A percentile compares a stretch with the other conserved stretches of the same genome.
Evolutionary conservation across 2,797 vertebrate genomes (phyloP).

Genomic region (Liasis olivaceus): DNA sequence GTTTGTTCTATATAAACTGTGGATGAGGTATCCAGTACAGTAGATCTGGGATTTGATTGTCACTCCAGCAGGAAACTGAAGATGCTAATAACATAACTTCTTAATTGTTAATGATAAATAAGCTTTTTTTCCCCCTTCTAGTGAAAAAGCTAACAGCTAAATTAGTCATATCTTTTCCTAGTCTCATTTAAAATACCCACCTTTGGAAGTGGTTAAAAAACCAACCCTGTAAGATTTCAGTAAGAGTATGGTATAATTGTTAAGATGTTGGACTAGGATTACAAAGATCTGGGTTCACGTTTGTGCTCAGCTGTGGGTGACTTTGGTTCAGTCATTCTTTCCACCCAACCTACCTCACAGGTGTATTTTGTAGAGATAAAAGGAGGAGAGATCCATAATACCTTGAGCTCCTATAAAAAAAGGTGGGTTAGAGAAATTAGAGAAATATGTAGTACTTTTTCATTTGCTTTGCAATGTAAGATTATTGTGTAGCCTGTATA

Average conservation of each 20-base stretch:
- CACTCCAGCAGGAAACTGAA: not conserved
- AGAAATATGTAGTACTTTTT: not conserved
- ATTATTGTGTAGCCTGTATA: slow-evolving; percentile 24
- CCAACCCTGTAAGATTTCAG: not conserved
- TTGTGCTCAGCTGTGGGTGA: not conserved
- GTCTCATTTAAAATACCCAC: not conserved
- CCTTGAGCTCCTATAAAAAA: no score
- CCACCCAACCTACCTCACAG: not conserved
- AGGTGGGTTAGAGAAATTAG: no score
- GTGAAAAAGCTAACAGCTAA: not conserved
- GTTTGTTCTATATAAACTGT: not conserved
- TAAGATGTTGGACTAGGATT: not conserved
- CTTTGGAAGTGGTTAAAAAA: slow-evolving; percentile 16
- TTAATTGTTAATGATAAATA: not conserved
- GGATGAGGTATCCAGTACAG: not conserved
- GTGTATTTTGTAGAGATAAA: no score
- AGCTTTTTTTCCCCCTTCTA: not conserved
- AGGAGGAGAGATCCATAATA: no score
- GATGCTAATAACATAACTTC: not conserved
- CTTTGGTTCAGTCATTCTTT: no score
- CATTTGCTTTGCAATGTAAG: not conserved
- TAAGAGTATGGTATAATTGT: not conserved
- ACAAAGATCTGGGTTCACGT: not conserved
- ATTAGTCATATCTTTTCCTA: slow-evolving; percentile 34
- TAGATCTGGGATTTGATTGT: not conserved